Base-by-base conservation (phyloP, 2,797 vertebrate species). In the Menidia menidia region DNA sequence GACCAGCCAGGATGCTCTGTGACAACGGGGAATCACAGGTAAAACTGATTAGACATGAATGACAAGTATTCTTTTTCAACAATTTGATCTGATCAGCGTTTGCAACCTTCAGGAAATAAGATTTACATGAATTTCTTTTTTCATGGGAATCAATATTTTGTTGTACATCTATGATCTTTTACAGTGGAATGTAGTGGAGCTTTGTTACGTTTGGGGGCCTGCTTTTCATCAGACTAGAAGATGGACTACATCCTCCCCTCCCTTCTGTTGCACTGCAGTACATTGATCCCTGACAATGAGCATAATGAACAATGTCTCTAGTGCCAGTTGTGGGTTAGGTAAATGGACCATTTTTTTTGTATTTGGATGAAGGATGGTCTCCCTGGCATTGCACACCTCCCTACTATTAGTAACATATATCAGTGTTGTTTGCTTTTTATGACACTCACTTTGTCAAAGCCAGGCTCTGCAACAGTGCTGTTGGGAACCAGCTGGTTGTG, bases 401-500 rank as follows among this genome's bases (percentile, higher is more conserved):
- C 6, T 12, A 25, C 18, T 18, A 47, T 73, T 60, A 57, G 56
- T 73, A 70, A 75, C 47, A 68, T 15, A 50, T 33, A 47, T 68
- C 51, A 71, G 32, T 14, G 12, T 57, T 71, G 52, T 75, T 75
- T 78, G 33, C 41, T 13, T 30, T 33, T 30, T 41, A 68, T 60
- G 65, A 78, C 70, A 83, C 92, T 83, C 68, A 98, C 97, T 94
- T 92, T 53, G 60, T 96, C 93, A 63, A 98, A 84, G 54, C 48
- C 63, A 0, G 44, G 60, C 88, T 99, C 98, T 4, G 92, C 87
- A 0, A 85, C 59, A 0, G 95, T 96, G 45, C 52, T 0, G 44
- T 94, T 96, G 45, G 97, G 97, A 56, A 89, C 90, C 44, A 99
- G 95, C 85, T 99, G 97, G 84, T 99, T 96, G 4, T 99, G 98